phyloP scores from a whole-genome alignment of 2,113 vertebrate genomes.

The Atractosteus spatula region DNA sequence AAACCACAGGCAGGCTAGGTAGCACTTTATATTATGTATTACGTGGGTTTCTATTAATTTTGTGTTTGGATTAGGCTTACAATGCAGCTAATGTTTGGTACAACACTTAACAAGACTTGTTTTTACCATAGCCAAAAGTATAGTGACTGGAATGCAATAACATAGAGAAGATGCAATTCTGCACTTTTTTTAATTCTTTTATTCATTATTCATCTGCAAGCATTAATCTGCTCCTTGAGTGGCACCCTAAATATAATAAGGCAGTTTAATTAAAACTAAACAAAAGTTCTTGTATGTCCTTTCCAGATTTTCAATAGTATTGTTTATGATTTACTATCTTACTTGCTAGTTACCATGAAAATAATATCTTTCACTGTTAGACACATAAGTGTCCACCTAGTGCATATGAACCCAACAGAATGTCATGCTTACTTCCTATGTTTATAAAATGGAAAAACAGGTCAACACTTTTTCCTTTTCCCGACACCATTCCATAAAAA shows the following conservation, averaged over 20 bases:
- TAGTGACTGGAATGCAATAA: no score
- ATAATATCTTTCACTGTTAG: background rate
- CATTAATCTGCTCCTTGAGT: background rate
- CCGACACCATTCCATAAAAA: no score
- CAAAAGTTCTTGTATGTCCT: background rate
- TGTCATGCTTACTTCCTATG: no score
- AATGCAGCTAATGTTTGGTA: no score
- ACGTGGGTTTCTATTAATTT: conserved; percentile 5
- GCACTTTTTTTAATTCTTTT: background rate
- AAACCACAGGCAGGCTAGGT: background rate
- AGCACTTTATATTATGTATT: background rate
- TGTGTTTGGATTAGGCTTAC: no score
- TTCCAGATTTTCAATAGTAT: background rate
- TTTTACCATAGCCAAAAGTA: no score
- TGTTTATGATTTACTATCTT: background rate
- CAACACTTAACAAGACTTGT: no score
- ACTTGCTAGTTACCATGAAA: background rate
- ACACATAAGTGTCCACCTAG: background rate
- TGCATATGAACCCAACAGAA: no score
- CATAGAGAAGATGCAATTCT: no score
- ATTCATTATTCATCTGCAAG: background rate
- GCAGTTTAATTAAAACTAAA: background rate
- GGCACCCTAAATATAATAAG: background rate
- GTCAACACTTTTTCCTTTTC: no score
- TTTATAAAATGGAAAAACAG: no score